Evolutionary conservation across 2,797 vertebrate genomes (phyloP).

Genomic region (Malacoraja senta): DNA sequence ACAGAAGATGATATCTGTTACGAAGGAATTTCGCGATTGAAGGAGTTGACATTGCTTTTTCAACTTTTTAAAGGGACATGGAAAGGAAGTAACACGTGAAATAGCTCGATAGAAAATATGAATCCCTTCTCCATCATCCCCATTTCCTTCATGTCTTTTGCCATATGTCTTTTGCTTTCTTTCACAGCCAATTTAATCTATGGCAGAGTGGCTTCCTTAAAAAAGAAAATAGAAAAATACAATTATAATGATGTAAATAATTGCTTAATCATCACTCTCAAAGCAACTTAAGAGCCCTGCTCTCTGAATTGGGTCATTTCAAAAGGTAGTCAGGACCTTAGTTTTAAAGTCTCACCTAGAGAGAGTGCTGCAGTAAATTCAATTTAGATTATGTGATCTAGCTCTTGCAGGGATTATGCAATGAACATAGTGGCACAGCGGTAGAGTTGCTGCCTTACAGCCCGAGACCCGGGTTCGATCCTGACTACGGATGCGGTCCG

Average conservation of each 20-base stretch:
- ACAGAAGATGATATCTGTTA: too few relatives aligned
- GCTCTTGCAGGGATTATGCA: background rate
- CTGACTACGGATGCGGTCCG: too few relatives aligned
- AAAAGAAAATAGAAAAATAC: too few relatives aligned
- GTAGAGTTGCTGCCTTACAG: too few relatives aligned
- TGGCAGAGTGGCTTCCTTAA: too few relatives aligned
- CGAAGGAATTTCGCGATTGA: too few relatives aligned
- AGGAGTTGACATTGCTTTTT: too few relatives aligned
- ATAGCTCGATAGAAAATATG: too few relatives aligned
- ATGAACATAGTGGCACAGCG: background rate
- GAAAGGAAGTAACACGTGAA: too few relatives aligned
- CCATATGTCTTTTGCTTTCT: background rate
- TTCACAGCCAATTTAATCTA: background rate
- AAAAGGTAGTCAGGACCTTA: background rate
- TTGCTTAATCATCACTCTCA: background rate
- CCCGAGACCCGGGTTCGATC: too few relatives aligned
- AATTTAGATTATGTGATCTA: background rate
- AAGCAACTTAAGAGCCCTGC: background rate
- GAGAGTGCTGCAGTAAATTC: background rate
- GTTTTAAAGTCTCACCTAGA: background rate
- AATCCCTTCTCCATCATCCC: too few relatives aligned
- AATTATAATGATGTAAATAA: background rate
- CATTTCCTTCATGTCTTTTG: background rate
- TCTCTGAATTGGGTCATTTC: background rate
- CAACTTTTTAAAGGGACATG: too few relatives aligned